Percentiles rank a stretch among this genome's conserved stretches.
Conservation (phyloP, 2,888 invertebrate genomes). For the Onchidella celtica region DNA sequence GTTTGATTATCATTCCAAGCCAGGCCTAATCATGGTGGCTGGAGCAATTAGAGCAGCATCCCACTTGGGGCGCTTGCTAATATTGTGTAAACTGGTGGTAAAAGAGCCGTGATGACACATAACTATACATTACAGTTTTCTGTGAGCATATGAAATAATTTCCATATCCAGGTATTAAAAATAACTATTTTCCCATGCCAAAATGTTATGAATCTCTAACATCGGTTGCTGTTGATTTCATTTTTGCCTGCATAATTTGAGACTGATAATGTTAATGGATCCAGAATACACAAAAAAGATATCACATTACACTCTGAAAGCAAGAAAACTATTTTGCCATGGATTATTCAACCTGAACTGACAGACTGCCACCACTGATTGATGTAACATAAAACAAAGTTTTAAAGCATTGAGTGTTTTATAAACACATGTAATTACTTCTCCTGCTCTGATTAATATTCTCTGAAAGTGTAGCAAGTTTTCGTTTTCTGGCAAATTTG, state of each 20-base stretch:
- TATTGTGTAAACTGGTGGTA: conserved; percentile 43
- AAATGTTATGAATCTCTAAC: conserved; percentile 24
- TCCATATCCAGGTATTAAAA: conserved; percentile 5
- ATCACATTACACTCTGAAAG: background rate
- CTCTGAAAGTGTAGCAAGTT: too few species aligned
- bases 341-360: background rate
- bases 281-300: background rate
- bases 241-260: conserved; percentile 1
- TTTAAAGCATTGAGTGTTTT: background rate
- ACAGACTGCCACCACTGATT: background rate
- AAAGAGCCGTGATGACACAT: conserved; percentile 41
- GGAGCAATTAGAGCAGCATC: conserved; percentile 38
- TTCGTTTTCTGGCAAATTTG: too few species aligned
- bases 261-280: conserved; percentile 9
- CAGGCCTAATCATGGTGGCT: conserved; percentile 41
- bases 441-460: too few species aligned
- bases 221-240: too few species aligned
- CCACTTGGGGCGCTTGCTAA: conserved; percentile 33
- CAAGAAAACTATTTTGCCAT: too few species aligned
- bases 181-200: conserved; percentile 9
- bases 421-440: background rate
- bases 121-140: conserved; percentile 30
- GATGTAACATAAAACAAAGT: background rate
- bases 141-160: conserved; percentile 14
- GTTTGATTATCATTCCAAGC: conserved; percentile 44